phyloP scores from a whole-genome alignment of 2,113 vertebrate species.

The Rostratula benghalensis region DNA sequence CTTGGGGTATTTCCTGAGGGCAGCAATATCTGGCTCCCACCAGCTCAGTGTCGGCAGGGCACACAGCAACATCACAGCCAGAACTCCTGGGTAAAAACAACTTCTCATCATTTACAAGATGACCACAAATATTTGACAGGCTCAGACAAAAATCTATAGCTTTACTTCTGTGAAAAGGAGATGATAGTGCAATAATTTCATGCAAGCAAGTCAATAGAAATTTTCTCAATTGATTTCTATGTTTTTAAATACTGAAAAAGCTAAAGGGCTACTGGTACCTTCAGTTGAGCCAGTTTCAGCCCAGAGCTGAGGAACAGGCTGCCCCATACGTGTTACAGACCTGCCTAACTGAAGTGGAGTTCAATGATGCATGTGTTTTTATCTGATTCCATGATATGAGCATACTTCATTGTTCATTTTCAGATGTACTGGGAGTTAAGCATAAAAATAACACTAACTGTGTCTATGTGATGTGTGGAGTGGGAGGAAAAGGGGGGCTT shows the following conservation, averaged over 20 bases:
- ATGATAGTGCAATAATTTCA: background rate
- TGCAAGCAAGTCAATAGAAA: background rate
- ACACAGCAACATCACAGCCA: no score
- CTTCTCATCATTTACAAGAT: background rate
- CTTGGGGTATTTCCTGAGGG: background rate
- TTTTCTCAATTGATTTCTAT: background rate
- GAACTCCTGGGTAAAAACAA: background rate
- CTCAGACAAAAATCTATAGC: background rate
- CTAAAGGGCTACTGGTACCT: background rate
- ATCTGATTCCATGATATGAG: background rate
- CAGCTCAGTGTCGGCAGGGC: background rate
- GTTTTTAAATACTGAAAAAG: background rate
- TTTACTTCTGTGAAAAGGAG: background rate
- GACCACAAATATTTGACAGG: background rate
- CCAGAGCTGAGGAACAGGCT: background rate
- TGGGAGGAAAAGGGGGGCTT: constrained; percentile 21
- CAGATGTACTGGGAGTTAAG: background rate
- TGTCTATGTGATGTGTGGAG: background rate
- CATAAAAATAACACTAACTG: constrained; percentile 42
- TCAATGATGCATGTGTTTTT: background rate
- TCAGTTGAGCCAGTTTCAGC: background rate
- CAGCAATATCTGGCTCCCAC: background rate
- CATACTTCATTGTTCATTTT: background rate
- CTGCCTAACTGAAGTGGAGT: background rate
- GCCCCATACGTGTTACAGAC: background rate